Evolutionary conservation across 2,113 vertebrate genomes (phyloP).

Genomic region (Amblyornis subalaris): DNA sequence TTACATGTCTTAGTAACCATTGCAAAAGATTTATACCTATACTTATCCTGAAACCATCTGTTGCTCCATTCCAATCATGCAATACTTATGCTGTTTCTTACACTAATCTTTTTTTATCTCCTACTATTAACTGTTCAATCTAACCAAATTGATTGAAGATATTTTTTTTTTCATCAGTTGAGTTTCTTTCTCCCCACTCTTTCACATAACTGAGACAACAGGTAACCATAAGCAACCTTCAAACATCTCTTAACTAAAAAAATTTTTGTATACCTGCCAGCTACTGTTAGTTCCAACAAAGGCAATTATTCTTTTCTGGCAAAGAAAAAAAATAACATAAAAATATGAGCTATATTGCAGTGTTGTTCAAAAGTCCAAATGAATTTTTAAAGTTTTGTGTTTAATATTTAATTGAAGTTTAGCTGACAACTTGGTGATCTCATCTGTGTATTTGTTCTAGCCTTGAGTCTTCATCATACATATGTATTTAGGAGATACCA

Average conservation of each 20-base stretch:
- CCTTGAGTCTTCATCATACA: not conserved
- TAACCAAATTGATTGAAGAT: not conserved
- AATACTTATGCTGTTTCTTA: not conserved
- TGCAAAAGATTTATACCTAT: constrained; percentile 6
- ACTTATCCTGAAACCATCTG: not conserved
- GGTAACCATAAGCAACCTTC: not conserved
- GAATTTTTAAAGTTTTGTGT: not conserved
- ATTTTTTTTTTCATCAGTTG: not conserved
- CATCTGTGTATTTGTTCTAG: not conserved
- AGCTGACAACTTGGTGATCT: not conserved
- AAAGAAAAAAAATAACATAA: not conserved
- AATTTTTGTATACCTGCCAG: not conserved
- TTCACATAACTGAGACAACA: not conserved
- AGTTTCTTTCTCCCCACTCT: not conserved
- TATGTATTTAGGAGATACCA: not conserved
- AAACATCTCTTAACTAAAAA: not conserved
- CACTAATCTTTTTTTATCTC: not conserved
- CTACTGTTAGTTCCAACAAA: not conserved
- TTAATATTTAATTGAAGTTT: not conserved
- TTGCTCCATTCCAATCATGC: not conserved
- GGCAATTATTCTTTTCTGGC: not conserved
- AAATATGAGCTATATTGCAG: not conserved
- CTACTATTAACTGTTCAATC: not conserved
- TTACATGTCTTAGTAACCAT: not conserved
- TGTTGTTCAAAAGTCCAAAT: not conserved